Evolutionary conservation across 2,888 invertebrate species (phyloP).

Genomic region (Papilio demoleus): DNA sequence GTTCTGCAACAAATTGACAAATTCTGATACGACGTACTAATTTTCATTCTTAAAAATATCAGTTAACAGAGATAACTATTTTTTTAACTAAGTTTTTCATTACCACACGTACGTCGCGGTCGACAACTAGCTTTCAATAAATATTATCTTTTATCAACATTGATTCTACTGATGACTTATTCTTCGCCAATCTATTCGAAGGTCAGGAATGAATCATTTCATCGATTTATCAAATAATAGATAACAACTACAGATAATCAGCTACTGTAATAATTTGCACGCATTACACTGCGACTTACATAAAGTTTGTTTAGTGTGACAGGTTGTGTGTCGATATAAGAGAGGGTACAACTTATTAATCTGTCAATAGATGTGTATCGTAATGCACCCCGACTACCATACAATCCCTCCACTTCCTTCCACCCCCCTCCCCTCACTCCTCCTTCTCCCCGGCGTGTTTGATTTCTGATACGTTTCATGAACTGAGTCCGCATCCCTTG

Average conservation of each 20-base stretch:
- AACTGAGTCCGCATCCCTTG: neutral
- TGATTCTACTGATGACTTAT: too few species aligned
- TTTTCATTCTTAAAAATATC: too few species aligned
- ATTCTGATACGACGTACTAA: too few species aligned
- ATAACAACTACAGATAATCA: neutral
- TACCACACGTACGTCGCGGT: too few species aligned
- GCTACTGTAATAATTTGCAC: neutral
- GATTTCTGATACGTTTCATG: constrained; percentile 8
- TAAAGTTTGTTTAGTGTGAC: neutral
- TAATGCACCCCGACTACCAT: neutral
- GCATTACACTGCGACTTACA: neutral
- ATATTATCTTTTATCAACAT: too few species aligned
- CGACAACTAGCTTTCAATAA: too few species aligned
- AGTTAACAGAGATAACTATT: too few species aligned
- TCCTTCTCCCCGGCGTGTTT: neutral
- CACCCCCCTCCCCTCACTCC: neutral
- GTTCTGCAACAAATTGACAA: too few species aligned
- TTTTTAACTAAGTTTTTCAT: too few species aligned
- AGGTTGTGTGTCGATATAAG: neutral
- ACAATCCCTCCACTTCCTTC: neutral
- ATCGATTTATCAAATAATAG: too few species aligned
- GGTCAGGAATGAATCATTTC: too few species aligned
- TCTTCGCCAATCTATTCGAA: too few species aligned
- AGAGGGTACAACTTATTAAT: neutral
- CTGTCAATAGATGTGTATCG: neutral